phyloP scores from a whole-genome alignment of 2,888 invertebrate genomes.

The Tricholauxania praeusta region DNA sequence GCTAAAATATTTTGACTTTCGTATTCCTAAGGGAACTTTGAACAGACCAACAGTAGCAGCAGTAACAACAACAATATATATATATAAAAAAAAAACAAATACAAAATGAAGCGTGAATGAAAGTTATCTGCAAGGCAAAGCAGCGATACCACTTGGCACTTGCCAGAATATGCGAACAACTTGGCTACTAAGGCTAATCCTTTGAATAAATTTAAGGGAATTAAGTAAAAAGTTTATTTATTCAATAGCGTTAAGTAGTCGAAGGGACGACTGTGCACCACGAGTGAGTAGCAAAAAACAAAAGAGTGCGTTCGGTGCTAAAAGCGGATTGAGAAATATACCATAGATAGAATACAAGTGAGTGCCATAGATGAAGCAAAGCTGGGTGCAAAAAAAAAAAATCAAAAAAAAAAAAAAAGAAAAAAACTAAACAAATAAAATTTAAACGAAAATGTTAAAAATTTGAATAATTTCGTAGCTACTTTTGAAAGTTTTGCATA shows the following conservation, averaged over 20 bases:
- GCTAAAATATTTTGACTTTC: conserved; percentile 2
- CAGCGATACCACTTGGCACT: not conserved
- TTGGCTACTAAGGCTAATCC: not conserved
- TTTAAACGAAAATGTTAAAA: no score
- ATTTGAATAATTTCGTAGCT: no score
- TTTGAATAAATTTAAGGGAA: conserved; percentile 23
- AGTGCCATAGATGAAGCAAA: not conserved
- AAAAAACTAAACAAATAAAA: not conserved
- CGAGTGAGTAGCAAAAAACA: no score
- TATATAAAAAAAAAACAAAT: no score
- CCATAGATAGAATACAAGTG: not conserved
- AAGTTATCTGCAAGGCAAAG: conserved; percentile 43
- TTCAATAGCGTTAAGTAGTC: conserved; percentile 13
- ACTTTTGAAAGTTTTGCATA: no score
- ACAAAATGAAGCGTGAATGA: conserved; percentile 46
- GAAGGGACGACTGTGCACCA: not conserved
- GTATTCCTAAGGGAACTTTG: not conserved
- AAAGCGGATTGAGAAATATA: no score
- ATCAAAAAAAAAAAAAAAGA: not conserved
- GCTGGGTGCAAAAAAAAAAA: not conserved
- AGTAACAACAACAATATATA: no score
- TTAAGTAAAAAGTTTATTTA: conserved; percentile 16
- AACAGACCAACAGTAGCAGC: not conserved
- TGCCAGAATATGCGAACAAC: conserved; percentile 2
- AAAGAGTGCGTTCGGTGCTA: no score